A percentile compares a stretch with the other conserved stretches of the same genome.
These are phyloP conservation scores for Columba livia DNA, from an alignment of 2,113 vertebrate genomes.

Conservation along the genomic window DNA sequence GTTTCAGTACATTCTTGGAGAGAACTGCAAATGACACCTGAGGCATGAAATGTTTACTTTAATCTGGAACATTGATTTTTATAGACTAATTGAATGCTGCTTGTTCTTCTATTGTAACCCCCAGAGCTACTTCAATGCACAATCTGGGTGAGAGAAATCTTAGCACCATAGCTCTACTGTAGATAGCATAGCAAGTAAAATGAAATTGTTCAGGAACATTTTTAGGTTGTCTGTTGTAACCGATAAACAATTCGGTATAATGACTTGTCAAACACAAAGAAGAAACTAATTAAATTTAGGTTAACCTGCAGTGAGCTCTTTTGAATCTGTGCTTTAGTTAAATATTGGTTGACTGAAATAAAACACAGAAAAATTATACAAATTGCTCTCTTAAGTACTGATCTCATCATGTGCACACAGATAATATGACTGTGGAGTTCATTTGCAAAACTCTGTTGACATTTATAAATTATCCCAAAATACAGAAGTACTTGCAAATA, in stretches of 20 bases:
- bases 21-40: neutral
- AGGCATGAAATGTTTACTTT: conserved; percentile 29
- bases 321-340: neutral
- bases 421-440: neutral
- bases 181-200: neutral
- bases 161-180: neutral
- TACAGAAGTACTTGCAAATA: neutral
- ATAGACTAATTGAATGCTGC: neutral
- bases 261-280: neutral
- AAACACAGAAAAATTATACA: neutral
- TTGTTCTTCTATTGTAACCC: neutral
- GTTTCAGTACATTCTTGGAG: neutral
- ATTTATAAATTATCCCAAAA: neutral
- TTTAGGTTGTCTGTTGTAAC: neutral
- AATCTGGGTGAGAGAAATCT: neutral
- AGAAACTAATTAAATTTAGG: neutral
- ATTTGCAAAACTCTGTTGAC: neutral
- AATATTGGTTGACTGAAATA: neutral
- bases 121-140: neutral
- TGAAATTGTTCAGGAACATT: neutral
- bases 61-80: neutral
- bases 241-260: neutral
- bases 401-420: neutral
- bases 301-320: neutral
- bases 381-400: neutral